Conservation (phyloP, 1,140 invertebrate genomes). For the Lysiphlebus fabarum region DNA sequence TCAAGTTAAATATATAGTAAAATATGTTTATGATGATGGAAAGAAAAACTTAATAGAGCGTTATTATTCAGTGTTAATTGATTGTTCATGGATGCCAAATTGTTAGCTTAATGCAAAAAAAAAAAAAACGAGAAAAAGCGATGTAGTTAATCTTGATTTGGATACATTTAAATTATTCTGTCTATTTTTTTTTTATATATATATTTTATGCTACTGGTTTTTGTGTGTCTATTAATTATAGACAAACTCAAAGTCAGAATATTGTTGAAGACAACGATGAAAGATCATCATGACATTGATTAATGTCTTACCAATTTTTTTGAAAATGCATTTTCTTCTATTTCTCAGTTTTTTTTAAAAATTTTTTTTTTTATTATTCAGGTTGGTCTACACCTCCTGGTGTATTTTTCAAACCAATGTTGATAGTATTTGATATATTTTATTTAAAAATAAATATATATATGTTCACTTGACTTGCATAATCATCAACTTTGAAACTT, state of each 20-base stretch:
- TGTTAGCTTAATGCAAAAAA: too few species aligned
- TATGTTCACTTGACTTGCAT: too few species aligned
- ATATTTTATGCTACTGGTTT: slow-evolving; percentile 3
- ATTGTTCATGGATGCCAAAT: slow-evolving; percentile 28
- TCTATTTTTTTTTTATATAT: neutral
- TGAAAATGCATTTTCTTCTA: slow-evolving; percentile 1
- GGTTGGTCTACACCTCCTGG: too few species aligned
- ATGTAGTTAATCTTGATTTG: too few species aligned
- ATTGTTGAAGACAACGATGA: neutral
- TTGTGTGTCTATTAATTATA: slow-evolving; percentile 7
- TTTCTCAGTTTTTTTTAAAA: too few species aligned
- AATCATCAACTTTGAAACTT: too few species aligned
- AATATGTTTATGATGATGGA: neutral
- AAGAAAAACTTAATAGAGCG: slow-evolving; percentile 25
- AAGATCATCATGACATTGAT: slow-evolving; percentile 17
- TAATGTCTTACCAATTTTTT: slow-evolving; percentile 16
- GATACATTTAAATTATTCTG: neutral
- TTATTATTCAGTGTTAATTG: slow-evolving; percentile 29
- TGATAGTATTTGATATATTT: too few species aligned
- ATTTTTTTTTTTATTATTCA: too few species aligned
- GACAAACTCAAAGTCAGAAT: neutral
- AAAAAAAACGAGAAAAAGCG: too few species aligned
- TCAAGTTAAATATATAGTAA: too few species aligned
- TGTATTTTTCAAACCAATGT: too few species aligned
- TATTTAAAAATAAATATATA: too few species aligned